phyloP scores from a whole-genome alignment of 2,888 invertebrate genomes.

The Ypsolopha sequella region DNA sequence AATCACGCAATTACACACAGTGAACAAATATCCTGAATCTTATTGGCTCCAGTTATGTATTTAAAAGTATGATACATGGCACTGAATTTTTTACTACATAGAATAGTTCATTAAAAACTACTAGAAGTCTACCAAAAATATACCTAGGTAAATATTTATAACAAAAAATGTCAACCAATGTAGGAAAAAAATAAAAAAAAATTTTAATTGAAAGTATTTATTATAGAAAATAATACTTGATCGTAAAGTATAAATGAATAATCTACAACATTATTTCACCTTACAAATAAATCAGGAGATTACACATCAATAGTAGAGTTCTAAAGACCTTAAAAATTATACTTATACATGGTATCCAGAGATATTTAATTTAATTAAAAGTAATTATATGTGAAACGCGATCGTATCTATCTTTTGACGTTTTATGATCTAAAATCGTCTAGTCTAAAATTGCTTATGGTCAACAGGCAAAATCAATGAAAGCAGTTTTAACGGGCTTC shows the following conservation, averaged over 20 bases:
- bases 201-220: conserved; percentile 29
- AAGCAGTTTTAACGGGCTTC: too few relatives aligned
- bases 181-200: conserved; percentile 42
- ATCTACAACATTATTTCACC: conserved; percentile 45
- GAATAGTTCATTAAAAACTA: too few relatives aligned
- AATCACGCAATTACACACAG: conserved; percentile 67
- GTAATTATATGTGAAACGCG: background rate
- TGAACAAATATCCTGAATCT: conserved; percentile 26
- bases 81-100: conserved; percentile 16
- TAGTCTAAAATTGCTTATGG: too few relatives aligned
- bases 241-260: conserved; percentile 44
- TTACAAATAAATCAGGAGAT: conserved; percentile 57
- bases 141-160: conserved; percentile 1
- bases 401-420: too few relatives aligned
- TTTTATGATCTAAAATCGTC: too few relatives aligned
- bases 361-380: background rate
- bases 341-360: background rate
- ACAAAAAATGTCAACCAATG: conserved; percentile 8
- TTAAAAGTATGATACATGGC: conserved; percentile 23
- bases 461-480: too few relatives aligned
- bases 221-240: conserved; percentile 65
- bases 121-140: background rate
- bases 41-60: conserved; percentile 23
- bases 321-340: conserved; percentile 4
- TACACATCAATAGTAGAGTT: conserved; percentile 31